Evolutionary conservation across 2,888 invertebrate genomes (phyloP), one percentile per base, ranked within the genome.

Genomic region (Rhagophthalmus giganteus): DNA sequence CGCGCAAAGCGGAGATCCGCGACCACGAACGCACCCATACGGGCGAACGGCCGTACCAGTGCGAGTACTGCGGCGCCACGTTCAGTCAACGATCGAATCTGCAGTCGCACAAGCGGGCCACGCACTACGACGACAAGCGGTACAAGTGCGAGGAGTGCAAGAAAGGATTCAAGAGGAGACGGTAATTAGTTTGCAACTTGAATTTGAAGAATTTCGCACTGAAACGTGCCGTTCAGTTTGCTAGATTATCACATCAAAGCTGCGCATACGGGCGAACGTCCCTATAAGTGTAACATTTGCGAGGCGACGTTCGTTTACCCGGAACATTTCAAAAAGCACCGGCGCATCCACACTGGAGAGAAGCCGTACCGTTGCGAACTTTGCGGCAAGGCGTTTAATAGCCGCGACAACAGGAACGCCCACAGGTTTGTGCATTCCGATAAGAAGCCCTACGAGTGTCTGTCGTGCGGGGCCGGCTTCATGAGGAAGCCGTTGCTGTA

Each of bases 391-490:
- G 81, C 86, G 38, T 92, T 92, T 76, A 89, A 86, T 68, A 88
- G 89, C 6, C 80, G 89, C 49, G 91, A 91, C 74, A 92, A 91
- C 68, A 79, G 90, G 49, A 90, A 91, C 76, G 87, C 88, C 6
- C 91, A 91, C 70, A 80, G 89, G 16, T 91, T 90, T 73, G 85
- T 89, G 33, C 92, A 92, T 74, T 88, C 88, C 64, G 87, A 90
- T 69, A 88, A 90, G 70, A 92, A 91, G 64, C 91, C 90, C 0
- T 92, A 90, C 73, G 90, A 90, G 72, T 92, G 91, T 67, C 74
- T 86, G 52, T 83, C 85, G 3, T 92, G 91, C 67, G 88, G 88
- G 2, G 82, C 85, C 60, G 90, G 90, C 0, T 92, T 87, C 66
- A 91, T 91, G 90, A 77, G 91, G 6, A 90, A 90, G 64, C 88